Evolutionary conservation across 2,113 vertebrate genomes (phyloP), one percentile per base, ranked within the genome.

Genomic region (Ptychochromis oligacanthus): DNA sequence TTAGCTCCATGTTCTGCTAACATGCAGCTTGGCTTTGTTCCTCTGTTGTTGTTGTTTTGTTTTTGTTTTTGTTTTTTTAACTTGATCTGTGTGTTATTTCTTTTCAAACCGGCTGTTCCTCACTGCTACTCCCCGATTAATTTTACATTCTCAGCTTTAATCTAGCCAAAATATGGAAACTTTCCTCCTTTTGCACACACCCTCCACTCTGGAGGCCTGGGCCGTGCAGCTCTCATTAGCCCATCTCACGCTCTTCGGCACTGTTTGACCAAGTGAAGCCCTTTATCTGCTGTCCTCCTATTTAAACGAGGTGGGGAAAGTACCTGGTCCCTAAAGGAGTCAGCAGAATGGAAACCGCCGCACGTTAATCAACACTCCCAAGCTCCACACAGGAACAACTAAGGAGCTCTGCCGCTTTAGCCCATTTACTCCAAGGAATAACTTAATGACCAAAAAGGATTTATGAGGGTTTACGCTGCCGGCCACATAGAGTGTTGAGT

Each of bases 401-500:
- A 80, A 91, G 92, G 57, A 85, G 86, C 81, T 15, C 28, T 49
- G 80, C 80, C 54, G 67, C 79, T 86, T 88, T 85, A 87, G 79
- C 64, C 54, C 2, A 2, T 90, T 90, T 88, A 80, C 93, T 88
- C 90, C 31, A 22, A 88, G 91, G 92, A 86, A 89, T 87, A 87
- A 87, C 82, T 91, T 94, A 93, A 94, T 91, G 90, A 91, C 90
- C 79, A 82, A 89, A 88, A 78, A 93, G 90, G 90, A 91, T 94
- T 94, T 92, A 91, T 88, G 67, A 77, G 49, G 87, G 87, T 90
- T 87, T 91, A 92, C 34, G 55, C 82, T 91, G 76, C 56, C 9
- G 78, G 82, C 78, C 85, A 83, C 79, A 61, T 70, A 49, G 75
- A 64, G 52, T 11, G 49, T 84, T 46, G 76, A 62, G 61, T 76